Base-by-base conservation (phyloP, 2,113 vertebrate species). In the Melanostigma gelatinosum region DNA sequence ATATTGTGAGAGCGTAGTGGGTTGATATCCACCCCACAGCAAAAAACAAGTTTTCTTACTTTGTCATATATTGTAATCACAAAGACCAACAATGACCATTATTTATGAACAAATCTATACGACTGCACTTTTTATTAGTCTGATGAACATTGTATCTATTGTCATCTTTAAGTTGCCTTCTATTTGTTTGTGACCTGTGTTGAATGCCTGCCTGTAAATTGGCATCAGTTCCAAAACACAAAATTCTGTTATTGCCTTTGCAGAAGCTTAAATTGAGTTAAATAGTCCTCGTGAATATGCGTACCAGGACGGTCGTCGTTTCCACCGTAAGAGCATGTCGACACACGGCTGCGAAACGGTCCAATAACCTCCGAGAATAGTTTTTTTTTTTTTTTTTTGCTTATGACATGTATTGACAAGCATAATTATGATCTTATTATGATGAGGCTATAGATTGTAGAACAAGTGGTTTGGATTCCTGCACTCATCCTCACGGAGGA, bases 391-490 rank as follows among this genome's bases (percentile, higher is more conserved):
- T 32, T 6, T 18, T 20, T 36, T 62, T 50, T 52, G 42, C 12
- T 24, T 74, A 18, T 50, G 8, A 24, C 20, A 16, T 63, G 12
- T 36, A 34, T 5, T 73, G 4, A 18, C 36, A 20, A 29, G 32
- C 70, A 72, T 15, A 50, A 68, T 69, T 46, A 63, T 36, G 76
- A 66, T 48, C n/a, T n/a, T n/a, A n/a, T n/a, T n/a, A n/a, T n/a
- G n/a, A n/a, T n/a, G n/a, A 9, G 16, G 54, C 27, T 16, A 36
- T 20, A 20, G 15, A 63, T 69, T 57, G 50, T 42, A 48, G 32
- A 70, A 82, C 63, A 64, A 72, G 77, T 64, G 80, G 55, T 84
- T 78, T 80, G 71, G 46, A 68, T 44, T 68, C 48, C 20, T 69
- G 20, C 38, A 64, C 16, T 44, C 44, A 58, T 32, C 15, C 10